Percentiles rank a stretch among this genome's conserved stretches.
Evolutionary conservation across 2,797 vertebrate species (phyloP).

Genomic region (Meriones psammophilus): DNA sequence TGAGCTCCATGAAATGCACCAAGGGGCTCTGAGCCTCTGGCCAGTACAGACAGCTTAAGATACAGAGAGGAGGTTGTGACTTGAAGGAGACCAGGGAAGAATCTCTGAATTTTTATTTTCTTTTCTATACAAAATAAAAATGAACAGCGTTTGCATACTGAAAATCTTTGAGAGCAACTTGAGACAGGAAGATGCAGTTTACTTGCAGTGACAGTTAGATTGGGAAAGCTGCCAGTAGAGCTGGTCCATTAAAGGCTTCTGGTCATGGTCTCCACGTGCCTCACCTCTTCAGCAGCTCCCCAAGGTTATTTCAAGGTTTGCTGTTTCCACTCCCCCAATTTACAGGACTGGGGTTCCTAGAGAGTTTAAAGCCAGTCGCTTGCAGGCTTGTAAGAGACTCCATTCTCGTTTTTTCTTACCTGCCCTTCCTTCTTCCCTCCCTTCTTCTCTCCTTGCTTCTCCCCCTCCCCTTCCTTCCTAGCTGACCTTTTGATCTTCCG

Average conservation of each 20-base stretch:
- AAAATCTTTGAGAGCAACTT: conserved; percentile 5
- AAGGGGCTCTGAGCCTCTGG: background rate
- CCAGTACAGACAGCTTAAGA: background rate
- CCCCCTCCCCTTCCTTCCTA: background rate
- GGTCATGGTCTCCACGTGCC: background rate
- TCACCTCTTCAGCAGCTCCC: background rate
- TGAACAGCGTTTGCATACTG: background rate
- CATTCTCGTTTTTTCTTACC: background rate
- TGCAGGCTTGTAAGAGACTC: background rate
- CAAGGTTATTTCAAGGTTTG: conserved; percentile 63
- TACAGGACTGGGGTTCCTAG: background rate
- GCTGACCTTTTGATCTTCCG: conserved; percentile 11
- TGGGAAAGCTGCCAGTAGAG: background rate
- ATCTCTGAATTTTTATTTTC: background rate
- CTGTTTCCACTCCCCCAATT: background rate
- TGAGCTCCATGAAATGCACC: background rate
- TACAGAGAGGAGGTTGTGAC: background rate
- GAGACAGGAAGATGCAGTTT: background rate
- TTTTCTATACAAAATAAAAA: conserved; percentile 17
- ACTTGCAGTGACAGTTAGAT: background rate
- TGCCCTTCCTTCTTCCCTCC: background rate
- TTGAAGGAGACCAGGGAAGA: background rate
- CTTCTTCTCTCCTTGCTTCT: background rate
- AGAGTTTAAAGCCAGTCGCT: background rate
- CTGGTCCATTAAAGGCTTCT: background rate